phyloP scores from a whole-genome alignment of 2,797 vertebrate genomes.

The Xiphorhynchus erythropygius region DNA sequence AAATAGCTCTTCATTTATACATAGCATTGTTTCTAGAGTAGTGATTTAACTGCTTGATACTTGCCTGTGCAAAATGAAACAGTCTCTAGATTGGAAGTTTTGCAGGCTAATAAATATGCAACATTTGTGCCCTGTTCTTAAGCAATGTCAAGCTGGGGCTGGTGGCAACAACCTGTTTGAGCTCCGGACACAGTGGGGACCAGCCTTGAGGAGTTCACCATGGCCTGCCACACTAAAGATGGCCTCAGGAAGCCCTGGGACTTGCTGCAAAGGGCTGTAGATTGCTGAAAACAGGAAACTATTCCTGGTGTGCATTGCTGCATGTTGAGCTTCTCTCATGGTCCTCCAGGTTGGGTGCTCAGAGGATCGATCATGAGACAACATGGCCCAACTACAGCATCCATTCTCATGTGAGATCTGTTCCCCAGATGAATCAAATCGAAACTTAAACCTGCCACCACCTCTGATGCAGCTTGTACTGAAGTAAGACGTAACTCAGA shows the following conservation, averaged over 20 bases:
- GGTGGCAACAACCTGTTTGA: background rate
- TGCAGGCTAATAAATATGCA: background rate
- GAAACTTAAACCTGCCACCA: background rate
- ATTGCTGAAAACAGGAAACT: background rate
- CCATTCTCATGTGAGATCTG: background rate
- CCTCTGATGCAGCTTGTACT: background rate
- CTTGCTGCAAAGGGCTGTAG: background rate
- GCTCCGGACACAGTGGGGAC: background rate
- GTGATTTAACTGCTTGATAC: background rate
- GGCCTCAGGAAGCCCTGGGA: background rate
- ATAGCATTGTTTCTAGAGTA: background rate
- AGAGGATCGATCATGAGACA: background rate
- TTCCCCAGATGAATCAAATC: background rate
- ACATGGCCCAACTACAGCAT: fast-evolving
- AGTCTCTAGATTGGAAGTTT: background rate
- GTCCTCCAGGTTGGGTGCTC: background rate
- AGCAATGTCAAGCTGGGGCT: background rate
- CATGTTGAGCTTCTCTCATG: background rate
- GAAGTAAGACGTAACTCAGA: background rate
- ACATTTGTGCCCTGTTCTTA: background rate
- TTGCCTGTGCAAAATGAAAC: background rate
- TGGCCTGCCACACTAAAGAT: background rate
- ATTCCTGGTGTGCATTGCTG: background rate
- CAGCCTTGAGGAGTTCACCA: background rate
- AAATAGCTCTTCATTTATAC: background rate